These are phyloP conservation scores for Paracanthobrama guichenoti DNA, from an alignment of 2,113 vertebrate genomes.

Conservation along the genomic window DNA sequence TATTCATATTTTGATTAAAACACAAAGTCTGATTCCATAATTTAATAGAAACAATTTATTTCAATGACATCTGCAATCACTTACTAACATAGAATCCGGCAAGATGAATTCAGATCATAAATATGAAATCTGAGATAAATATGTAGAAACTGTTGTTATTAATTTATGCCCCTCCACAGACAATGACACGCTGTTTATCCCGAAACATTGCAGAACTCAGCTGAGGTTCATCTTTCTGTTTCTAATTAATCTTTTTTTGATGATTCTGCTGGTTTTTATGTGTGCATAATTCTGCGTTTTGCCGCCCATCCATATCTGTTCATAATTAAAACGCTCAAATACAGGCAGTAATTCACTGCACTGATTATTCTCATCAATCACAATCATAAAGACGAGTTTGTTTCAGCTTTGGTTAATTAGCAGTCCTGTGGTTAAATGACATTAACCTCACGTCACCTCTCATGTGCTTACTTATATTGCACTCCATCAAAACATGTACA, in stretches of 20 bases:
- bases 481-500: neutral
- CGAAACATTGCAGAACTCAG: constrained; percentile 1
- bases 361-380: constrained; percentile 12
- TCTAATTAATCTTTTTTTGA: constrained; percentile 12
- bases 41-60: neutral
- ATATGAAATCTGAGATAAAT: neutral
- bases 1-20: neutral
- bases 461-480: neutral
- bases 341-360: neutral
- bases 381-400: neutral
- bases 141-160: neutral
- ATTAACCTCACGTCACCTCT: neutral
- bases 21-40: neutral
- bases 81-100: neutral
- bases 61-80: neutral
- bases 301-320: neutral
- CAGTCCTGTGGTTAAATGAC: neutral
- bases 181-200: neutral
- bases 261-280: constrained; percentile 5
- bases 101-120: neutral
- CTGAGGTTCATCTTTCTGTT: constrained; percentile 56
- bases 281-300: neutral
- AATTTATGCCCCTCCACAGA: neutral
- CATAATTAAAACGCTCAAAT: neutral
- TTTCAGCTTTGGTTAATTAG: neutral